Conservation (phyloP, 2,113 vertebrate species). For the Limnothrissa miodon region DNA sequence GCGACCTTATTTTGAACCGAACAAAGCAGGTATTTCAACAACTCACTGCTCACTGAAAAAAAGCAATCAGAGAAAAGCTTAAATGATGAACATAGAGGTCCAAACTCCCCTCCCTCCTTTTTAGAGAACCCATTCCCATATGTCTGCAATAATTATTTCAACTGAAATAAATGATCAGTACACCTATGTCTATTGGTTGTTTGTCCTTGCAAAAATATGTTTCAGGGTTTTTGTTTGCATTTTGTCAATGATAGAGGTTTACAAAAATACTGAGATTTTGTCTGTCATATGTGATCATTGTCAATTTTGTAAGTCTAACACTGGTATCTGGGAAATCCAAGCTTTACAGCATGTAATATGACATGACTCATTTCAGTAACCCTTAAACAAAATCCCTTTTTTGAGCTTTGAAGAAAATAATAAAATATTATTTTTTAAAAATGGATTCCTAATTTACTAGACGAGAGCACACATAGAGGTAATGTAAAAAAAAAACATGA, state of each 20-base stretch:
- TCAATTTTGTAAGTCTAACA: neutral
- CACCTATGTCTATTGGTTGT: neutral
- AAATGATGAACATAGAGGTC: constrained; percentile 59
- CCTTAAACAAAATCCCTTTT: neutral
- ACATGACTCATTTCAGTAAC: neutral
- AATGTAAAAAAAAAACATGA: neutral
- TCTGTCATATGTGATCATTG: neutral
- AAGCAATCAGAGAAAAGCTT: constrained; percentile 35
- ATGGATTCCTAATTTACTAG: neutral
- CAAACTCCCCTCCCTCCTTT: constrained; percentile 43
- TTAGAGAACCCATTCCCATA: constrained; percentile 62
- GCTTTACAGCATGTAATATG: constrained; percentile 3
- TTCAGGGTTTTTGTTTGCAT: too few relatives aligned
- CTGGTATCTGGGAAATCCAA: neutral
- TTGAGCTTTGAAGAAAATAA: neutral
- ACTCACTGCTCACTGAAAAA: neutral
- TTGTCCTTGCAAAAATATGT: neutral
- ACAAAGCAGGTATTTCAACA: neutral
- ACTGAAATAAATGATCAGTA: neutral
- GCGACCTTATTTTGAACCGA: neutral
- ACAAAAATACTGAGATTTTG: neutral
- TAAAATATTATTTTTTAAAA: neutral
- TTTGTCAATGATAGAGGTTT: neutral
- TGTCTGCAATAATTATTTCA: constrained; percentile 46
- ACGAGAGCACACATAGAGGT: neutral